These are phyloP conservation scores for honey bee (Apis mellifera) DNA, from an alignment of 1,140 invertebrate genomes.

Conservation along the genomic window Amel_HAv3.1 CM009943.2:2639501-2640000, in stretches of 20 bases:
- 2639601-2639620: not conserved
- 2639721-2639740: slow-evolving; percentile 81
- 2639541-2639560: not conserved
- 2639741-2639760: slow-evolving; percentile 80
- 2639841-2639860: slow-evolving; percentile 70
- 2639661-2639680: slow-evolving; percentile 51
- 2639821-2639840: slow-evolving; percentile 80
- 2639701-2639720: slow-evolving; percentile 81
- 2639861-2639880: slow-evolving; percentile 73
- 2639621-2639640: slow-evolving; percentile 56
- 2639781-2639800: slow-evolving; percentile 72
- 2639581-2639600: not conserved
- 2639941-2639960: too few species aligned
- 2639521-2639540: too few species aligned
- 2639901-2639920: slow-evolving; percentile 75
- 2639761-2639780: slow-evolving; percentile 79
- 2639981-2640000: too few species aligned
- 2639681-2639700: slow-evolving; percentile 72
- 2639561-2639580: not conserved
- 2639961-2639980: too few species aligned
- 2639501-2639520: too few species aligned
- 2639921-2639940: slow-evolving; percentile 6
- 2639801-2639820: slow-evolving; percentile 70
- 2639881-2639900: slow-evolving; percentile 76
- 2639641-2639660: slow-evolving; percentile 53